phyloP scores from a whole-genome alignment of 2,797 vertebrate genomes.

The Discoglossus pictus region DNA sequence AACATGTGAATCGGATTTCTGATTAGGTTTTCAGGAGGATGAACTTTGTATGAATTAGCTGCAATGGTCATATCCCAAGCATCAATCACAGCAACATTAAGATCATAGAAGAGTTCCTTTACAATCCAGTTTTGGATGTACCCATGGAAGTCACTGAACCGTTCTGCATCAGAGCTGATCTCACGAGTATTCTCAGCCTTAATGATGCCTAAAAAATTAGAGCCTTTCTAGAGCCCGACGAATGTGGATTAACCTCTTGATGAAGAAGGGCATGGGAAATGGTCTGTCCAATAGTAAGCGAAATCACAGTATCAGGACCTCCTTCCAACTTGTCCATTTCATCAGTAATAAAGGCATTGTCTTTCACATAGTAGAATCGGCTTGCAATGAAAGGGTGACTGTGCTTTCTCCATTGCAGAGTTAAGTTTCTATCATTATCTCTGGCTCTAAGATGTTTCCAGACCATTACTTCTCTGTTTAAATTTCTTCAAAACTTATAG shows the following conservation, averaged over 20 bases:
- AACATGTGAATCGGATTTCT: slow-evolving; percentile 39
- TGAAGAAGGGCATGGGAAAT: slow-evolving; percentile 57
- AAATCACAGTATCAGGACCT: slow-evolving; percentile 48
- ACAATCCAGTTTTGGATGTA: slow-evolving; percentile 53
- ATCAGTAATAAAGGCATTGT: slow-evolving; percentile 38
- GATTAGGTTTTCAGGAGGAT: slow-evolving; percentile 44
- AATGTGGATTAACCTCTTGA: slow-evolving; percentile 49
- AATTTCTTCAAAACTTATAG: slow-evolving; percentile 51
- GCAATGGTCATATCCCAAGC: slow-evolving; percentile 60
- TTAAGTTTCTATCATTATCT: slow-evolving; percentile 46
- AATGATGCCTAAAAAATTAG: slow-evolving; percentile 58
- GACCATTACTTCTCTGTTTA: slow-evolving; percentile 44
- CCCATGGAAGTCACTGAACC: slow-evolving; percentile 57
- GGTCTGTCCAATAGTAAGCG: slow-evolving; percentile 58
- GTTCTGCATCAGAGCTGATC: slow-evolving; percentile 36
- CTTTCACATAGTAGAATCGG: slow-evolving; percentile 49
- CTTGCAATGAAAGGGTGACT: slow-evolving; percentile 49
- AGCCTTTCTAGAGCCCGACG: slow-evolving; percentile 50
- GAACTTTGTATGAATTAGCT: slow-evolving; percentile 29
- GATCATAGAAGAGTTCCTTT: slow-evolving; percentile 55
- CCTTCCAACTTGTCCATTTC: slow-evolving; percentile 51
- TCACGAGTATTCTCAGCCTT: slow-evolving; percentile 59
- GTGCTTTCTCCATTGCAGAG: slow-evolving; percentile 57
- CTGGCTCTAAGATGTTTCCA: slow-evolving; percentile 33
- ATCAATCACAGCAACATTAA: slow-evolving; percentile 52